These are phyloP conservation scores for Bungarus multicinctus DNA, from an alignment of 2,113 vertebrate species.

Conservation along the genomic window DNA sequence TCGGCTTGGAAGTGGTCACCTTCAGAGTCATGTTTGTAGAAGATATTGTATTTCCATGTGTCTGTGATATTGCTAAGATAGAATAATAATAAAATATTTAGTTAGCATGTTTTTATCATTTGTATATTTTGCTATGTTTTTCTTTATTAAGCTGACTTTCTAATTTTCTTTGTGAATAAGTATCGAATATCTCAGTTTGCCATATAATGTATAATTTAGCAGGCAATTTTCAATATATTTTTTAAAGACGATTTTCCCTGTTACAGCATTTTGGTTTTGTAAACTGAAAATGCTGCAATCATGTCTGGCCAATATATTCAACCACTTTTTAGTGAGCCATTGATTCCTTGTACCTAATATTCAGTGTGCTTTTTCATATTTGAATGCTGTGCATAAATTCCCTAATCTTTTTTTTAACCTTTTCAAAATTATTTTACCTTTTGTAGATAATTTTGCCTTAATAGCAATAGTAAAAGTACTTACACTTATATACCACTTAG, in stretches of 20 bases:
- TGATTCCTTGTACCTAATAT: no score
- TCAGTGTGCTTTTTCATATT: no score
- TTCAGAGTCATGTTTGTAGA: neutral
- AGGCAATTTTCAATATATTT: neutral
- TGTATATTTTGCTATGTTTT: neutral
- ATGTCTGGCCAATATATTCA: neutral
- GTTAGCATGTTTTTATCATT: neutral
- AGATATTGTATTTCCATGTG: neutral
- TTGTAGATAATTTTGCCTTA: no score
- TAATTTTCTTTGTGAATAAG: neutral
- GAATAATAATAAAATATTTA: neutral
- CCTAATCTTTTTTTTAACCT: no score
- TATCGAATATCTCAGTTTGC: neutral
- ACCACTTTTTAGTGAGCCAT: no score
- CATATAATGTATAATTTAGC: neutral
- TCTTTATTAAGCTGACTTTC: neutral
- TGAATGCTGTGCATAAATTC: no score
- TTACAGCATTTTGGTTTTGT: neutral
- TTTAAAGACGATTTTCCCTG: neutral
- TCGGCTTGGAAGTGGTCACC: fast-evolving
- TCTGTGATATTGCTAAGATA: neutral
- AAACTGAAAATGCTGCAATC: neutral
- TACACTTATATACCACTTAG: no score
- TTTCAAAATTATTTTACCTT: no score
- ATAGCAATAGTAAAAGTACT: no score